phyloP scores from a whole-genome alignment of 2,888 invertebrate species.

The Latrodectus hesperus region DNA sequence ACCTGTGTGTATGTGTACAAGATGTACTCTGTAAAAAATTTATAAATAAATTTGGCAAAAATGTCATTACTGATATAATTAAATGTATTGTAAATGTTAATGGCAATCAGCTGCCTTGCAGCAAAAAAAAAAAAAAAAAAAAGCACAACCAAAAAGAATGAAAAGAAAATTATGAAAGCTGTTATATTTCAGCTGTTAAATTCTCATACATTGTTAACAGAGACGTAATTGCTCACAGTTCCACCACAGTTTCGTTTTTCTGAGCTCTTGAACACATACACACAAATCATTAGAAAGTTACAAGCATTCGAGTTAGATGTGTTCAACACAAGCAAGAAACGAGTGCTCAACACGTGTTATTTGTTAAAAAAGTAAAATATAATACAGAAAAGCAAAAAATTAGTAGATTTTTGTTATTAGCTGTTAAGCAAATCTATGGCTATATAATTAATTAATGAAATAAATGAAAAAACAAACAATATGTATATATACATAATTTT shows the following conservation, averaged over 20 bases:
- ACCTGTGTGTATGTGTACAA: slow-evolving; percentile 61
- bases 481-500: too few relatives aligned
- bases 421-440: too few relatives aligned
- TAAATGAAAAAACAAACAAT: too few relatives aligned
- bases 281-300: slow-evolving; percentile 43
- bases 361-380: too few relatives aligned
- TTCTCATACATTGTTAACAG: neutral
- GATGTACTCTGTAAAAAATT: slow-evolving; percentile 31
- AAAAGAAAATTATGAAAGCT: slow-evolving; percentile 7
- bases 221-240: neutral
- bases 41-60: slow-evolving; percentile 4
- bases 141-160: slow-evolving; percentile 21
- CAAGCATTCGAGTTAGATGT: slow-evolving; percentile 21
- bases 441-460: too few relatives aligned
- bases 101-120: slow-evolving; percentile 10
- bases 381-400: too few relatives aligned
- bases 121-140: slow-evolving; percentile 7
- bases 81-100: neutral
- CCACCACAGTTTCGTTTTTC: slow-evolving; percentile 67
- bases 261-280: slow-evolving; percentile 65
- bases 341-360: too few relatives aligned
- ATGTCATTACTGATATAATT: too few relatives aligned
- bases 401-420: too few relatives aligned
- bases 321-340: neutral
- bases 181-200: slow-evolving; percentile 3